phyloP scores from a whole-genome alignment of 2,888 invertebrate genomes.

The Mythimna albipuncta region DNA sequence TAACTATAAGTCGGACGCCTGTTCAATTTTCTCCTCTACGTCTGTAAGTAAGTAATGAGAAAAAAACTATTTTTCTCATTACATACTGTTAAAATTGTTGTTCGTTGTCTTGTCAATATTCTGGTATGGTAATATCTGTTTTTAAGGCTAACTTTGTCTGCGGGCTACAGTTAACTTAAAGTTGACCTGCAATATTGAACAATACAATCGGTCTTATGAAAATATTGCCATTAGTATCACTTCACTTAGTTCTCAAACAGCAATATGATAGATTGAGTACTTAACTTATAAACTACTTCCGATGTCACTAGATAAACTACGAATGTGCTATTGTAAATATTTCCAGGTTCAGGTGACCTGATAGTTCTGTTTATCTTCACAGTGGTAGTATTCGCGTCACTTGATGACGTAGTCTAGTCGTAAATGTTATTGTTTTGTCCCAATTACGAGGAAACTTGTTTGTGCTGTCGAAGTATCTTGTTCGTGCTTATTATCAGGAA shows the following conservation, averaged over 20 bases:
- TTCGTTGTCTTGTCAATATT: neutral
- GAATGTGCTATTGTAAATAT: neutral
- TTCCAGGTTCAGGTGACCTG: constrained; percentile 12
- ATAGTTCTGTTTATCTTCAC: constrained; percentile 36
- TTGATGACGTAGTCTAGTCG: constrained; percentile 41
- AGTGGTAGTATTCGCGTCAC: constrained; percentile 8
- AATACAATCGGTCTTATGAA: neutral
- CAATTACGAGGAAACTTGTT: constrained; percentile 48
- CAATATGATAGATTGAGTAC: neutral
- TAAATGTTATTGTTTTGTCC: constrained; percentile 47
- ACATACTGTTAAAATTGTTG: neutral
- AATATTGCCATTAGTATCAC: constrained; percentile 6
- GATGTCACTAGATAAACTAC: constrained; percentile 11
- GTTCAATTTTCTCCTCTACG: too few species aligned
- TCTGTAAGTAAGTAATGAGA: too few species aligned
- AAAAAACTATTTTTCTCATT: neutral
- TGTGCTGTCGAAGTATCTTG: constrained; percentile 26
- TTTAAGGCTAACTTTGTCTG: neutral
- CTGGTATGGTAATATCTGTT: neutral
- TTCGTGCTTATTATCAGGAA: constrained; percentile 34
- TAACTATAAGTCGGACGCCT: too few species aligned
- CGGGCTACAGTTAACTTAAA: neutral
- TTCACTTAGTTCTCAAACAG: neutral
- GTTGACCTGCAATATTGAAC: neutral
- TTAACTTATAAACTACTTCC: neutral